Percentiles rank a stretch among this genome's conserved stretches.
phyloP scores from a whole-genome alignment of 2,113 vertebrate species.

The Sphaerodactylus townsendi region DNA sequence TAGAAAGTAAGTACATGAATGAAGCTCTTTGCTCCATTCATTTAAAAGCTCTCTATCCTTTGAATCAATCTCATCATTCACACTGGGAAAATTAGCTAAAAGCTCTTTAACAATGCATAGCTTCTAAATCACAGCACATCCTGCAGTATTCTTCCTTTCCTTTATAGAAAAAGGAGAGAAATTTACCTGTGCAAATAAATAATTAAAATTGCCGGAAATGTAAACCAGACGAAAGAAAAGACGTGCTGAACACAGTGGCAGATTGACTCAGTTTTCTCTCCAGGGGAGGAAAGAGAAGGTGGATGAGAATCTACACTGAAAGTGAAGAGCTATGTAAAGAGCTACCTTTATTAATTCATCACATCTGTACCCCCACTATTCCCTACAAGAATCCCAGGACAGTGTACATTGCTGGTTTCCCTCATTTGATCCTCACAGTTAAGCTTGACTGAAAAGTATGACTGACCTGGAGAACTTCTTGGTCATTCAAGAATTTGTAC shows the following conservation, averaged over 20 bases:
- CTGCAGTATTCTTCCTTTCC: not conserved
- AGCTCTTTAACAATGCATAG: conserved; percentile 58
- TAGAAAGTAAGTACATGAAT: conserved; percentile 35
- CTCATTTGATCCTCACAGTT: not conserved
- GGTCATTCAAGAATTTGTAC: no score
- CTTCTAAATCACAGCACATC: not conserved
- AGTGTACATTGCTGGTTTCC: not conserved
- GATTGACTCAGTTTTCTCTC: not conserved
- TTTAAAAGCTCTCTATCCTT: conserved; percentile 34
- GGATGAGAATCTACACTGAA: not conserved
- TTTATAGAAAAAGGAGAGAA: conserved; percentile 28
- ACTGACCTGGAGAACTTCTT: no score
- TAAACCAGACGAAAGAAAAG: conserved; percentile 28
- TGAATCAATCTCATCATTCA: conserved; percentile 43
- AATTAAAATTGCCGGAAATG: conserved; percentile 31
- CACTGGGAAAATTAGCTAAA: conserved; percentile 39
- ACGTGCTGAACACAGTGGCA: not conserved
- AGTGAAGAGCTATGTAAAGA: not conserved
- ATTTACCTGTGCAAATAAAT: conserved; percentile 25
- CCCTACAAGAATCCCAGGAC: not conserved
- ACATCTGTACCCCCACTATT: no score
- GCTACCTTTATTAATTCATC: not conserved
- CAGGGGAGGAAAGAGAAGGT: not conserved
- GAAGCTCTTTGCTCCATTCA: conserved; percentile 27
- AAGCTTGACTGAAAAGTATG: not conserved